These are phyloP conservation scores for Phyllostomus discolor DNA, from an alignment of 2,113 vertebrate genomes.

Conservation along the genomic window DNA sequence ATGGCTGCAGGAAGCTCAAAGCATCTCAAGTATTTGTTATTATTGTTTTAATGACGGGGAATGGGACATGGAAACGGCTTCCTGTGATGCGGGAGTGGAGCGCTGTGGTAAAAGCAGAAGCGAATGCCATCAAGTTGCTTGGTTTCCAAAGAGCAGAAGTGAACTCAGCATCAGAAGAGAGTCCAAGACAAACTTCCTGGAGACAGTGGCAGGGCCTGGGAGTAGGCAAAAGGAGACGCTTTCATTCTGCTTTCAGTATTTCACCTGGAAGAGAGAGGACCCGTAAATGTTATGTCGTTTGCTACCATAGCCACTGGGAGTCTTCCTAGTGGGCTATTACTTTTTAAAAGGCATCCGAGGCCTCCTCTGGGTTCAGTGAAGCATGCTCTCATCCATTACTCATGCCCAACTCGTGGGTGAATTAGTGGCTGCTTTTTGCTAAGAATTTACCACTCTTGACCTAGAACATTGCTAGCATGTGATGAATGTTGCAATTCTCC, in stretches of 20 bases:
- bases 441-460: not conserved
- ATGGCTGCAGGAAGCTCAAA: not conserved
- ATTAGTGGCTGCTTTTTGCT: not conserved
- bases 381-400: not conserved
- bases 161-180: not conserved
- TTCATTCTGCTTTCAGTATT: not conserved
- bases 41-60: not conserved
- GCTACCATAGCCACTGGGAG: not conserved
- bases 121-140: not conserved
- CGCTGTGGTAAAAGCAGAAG: not conserved
- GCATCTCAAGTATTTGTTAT: not conserved
- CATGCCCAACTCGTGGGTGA: not conserved
- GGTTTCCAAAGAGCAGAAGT: not conserved
- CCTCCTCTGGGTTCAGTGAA: not conserved
- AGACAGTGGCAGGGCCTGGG: not conserved
- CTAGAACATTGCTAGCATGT: not conserved
- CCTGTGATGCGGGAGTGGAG: not conserved
- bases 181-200: not conserved
- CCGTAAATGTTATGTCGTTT: not conserved
- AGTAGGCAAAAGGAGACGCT: not conserved
- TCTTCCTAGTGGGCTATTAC: not conserved
- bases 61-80: not conserved
- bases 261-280: not conserved
- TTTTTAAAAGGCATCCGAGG: not conserved
- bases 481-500: not conserved